phyloP scores from a whole-genome alignment of 2,888 invertebrate genomes.

The Philonicus albiceps region DNA sequence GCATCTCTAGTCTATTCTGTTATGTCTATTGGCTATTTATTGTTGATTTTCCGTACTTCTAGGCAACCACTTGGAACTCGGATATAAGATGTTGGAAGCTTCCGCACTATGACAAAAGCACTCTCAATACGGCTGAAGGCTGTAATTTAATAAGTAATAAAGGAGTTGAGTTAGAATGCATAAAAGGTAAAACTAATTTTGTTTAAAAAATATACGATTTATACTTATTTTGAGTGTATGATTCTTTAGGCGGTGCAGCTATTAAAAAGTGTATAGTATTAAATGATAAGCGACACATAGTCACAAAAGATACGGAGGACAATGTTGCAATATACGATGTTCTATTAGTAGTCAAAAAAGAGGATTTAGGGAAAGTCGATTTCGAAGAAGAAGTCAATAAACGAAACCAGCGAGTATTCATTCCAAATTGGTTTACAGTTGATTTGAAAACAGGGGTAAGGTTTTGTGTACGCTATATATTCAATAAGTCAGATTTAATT shows the following conservation, averaged over 20 bases:
- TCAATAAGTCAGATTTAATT: neutral
- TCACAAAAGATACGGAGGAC: slow-evolving; percentile 94
- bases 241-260: slow-evolving; percentile 85
- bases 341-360: slow-evolving; percentile 84
- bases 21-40: too few relatives aligned
- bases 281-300: slow-evolving; percentile 94
- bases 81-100: slow-evolving; percentile 72
- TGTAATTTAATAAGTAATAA: slow-evolving; percentile 44
- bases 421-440: slow-evolving; percentile 99
- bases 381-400: slow-evolving; percentile 94
- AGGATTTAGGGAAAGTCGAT: slow-evolving; percentile 89
- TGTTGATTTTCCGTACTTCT: slow-evolving; percentile 46
- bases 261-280: slow-evolving; percentile 91
- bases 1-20: neutral
- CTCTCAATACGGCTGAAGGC: slow-evolving; percentile 54
- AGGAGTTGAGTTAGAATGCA: slow-evolving; percentile 62
- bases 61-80: slow-evolving; percentile 72
- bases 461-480: slow-evolving; percentile 45
- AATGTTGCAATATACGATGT: slow-evolving; percentile 94
- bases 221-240: neutral
- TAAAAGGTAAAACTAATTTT: slow-evolving; percentile 60
- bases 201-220: neutral
- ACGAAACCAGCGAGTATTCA: slow-evolving; percentile 90
- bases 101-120: slow-evolving; percentile 63
- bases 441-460: slow-evolving; percentile 96